Evolutionary conservation across 2,888 invertebrate species (phyloP), one percentile per base, ranked within the genome.

Genomic region (Pherbina coryleti): DNA sequence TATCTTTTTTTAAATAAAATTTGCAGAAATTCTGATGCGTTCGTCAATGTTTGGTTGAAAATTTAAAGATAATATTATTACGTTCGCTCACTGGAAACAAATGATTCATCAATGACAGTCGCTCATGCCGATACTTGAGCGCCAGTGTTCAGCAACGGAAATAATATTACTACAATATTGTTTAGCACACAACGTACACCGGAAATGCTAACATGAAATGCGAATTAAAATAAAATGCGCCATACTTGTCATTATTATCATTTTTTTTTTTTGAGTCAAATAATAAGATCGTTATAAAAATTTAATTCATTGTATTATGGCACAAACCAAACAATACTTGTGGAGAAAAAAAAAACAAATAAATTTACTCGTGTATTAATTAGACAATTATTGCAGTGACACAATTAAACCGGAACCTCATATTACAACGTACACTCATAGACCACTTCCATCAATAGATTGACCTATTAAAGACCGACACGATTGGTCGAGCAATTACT

Each of bases 361-460:
- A 53, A 75, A 9, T 51, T 17, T 5, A 31, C 64, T 44, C 37
- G 17, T n/a, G n/a, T 25, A 49, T 22, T 28, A 17, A 51, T 66
- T 37, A 75, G 19, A 25, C 60, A 73, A 60, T 44, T 17, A 49
- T 51, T 62, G 19, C 73, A 51, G 66, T 78, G 75, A 78, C 78
- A 78, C 78, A 84, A 82, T 83, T 82, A 78, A 82, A 82, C 83
- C 83, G 83, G 84, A 84, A 82, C 82, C 84, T 44, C 44, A 11
- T 82, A 82, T 84, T 82, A 82, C 82, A 81, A n/a, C 57, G 44
- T 64, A 28, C 51, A 7, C 44, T 28, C 77, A 66, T 25, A 53
- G 5, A 34, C 28, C 67, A 66, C 64, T 66, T n/a, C 57, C 14
- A 62, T 71, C 76, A 60, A 70, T 64, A 51, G 49, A 11, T 62